Percentiles rank a stretch among this genome's conserved stretches.
These are phyloP conservation scores for Caenorhabditis drosophilae DNA, from an alignment of 2,888 invertebrate genomes.

Conservation along the genomic window DNA sequence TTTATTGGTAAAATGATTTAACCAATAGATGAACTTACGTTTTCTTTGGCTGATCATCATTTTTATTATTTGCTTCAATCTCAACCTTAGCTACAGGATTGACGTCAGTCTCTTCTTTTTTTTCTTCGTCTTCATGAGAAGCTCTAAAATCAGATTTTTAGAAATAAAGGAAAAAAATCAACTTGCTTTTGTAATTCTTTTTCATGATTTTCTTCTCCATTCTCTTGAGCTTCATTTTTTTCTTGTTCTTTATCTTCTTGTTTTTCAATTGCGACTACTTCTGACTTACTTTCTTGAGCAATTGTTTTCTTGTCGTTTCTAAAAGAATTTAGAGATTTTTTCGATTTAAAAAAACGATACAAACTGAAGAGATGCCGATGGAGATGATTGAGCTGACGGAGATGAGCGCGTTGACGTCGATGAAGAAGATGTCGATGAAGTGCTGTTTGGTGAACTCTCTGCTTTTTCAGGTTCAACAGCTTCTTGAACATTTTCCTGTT, in stretches of 20 bases:
- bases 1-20: not conserved
- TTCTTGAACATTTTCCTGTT: not conserved
- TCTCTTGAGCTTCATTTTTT: not conserved
- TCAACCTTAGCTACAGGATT: not conserved
- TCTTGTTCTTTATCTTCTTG: slow-evolving; percentile 6
- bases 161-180: no score
- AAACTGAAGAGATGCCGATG: no score
- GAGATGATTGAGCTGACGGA: no score
- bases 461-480: no score
- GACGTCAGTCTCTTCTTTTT: slow-evolving; percentile 3
- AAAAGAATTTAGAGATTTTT: no score
- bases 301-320: no score
- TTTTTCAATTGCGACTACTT: no score
- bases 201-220: slow-evolving; percentile 1
- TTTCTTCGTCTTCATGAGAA: not conserved
- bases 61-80: not conserved
- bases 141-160: no score
- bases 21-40: not conserved
- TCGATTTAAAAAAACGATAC: no score
- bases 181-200: no score
- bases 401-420: not conserved
- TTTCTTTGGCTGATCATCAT: not conserved
- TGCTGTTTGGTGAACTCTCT: no score
- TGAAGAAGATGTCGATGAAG: not conserved
- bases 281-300: no score